phyloP scores from a whole-genome alignment of 2,113 vertebrate genomes.

The Eleginops maclovinus region DNA sequence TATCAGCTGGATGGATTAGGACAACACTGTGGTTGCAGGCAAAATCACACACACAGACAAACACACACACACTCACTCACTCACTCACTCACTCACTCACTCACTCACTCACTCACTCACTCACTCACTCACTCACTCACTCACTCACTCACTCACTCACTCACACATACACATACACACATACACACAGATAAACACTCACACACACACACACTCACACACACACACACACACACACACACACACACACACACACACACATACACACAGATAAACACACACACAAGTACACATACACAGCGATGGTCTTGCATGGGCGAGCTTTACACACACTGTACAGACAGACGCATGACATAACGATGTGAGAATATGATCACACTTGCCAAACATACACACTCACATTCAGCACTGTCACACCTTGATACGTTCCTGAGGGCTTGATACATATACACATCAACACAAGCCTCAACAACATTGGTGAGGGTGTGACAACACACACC shows the following conservation, averaged over 20 bases:
- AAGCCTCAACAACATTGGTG: not conserved
- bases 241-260: conserved; percentile 2
- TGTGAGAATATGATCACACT: conserved; percentile 10
- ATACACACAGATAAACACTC: conserved; percentile 1
- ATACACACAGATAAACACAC: not conserved
- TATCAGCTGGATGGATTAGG: conserved; percentile 49
- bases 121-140: no score
- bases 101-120: no score
- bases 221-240: conserved; percentile 1
- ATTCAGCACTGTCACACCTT: not conserved
- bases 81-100: no score
- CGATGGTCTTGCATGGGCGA: not conserved
- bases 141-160: conserved; percentile 10
- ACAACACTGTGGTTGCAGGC: conserved; percentile 14
- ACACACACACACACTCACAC: conserved; percentile 4
- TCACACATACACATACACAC: not conserved
- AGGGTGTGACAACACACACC: conserved; percentile 22
- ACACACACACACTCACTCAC: no score
- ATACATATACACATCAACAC: conserved; percentile 32
- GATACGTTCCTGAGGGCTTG: conserved; percentile 6
- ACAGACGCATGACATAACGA: conserved; percentile 10
- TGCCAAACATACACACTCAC: conserved; percentile 2
- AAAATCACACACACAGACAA: conserved; percentile 15
- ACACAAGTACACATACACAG: not conserved
- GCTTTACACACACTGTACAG: not conserved